These are phyloP conservation scores for Corydoras maculifer DNA, from an alignment of 2,113 vertebrate species.

Conservation along the genomic window DNA sequence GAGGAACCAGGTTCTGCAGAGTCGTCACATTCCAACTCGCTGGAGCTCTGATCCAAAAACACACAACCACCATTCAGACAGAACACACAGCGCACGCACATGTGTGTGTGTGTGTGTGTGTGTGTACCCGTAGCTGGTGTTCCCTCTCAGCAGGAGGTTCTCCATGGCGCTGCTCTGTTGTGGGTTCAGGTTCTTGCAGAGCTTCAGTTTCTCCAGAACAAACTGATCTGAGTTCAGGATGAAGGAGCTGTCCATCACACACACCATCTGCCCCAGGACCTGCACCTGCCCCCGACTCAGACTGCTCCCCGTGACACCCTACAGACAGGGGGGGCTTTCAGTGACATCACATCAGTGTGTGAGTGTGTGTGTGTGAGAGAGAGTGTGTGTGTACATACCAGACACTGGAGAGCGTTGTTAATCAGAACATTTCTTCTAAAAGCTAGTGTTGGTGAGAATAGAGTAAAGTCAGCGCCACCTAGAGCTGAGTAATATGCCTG, in stretches of 20 bases:
- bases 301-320: conserved; percentile 54
- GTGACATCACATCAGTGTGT: neutral
- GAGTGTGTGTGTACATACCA: conserved; percentile 51
- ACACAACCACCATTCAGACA: neutral
- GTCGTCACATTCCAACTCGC: conserved; percentile 53
- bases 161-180: conserved; percentile 48
- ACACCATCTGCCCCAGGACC: conserved; percentile 66
- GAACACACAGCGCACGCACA: neutral
- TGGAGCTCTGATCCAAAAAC: conserved; percentile 47
- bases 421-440: conserved; percentile 50
- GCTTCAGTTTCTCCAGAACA: conserved; percentile 59
- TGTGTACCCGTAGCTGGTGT: conserved; percentile 54
- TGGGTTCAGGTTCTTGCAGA: conserved; percentile 41
- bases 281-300: conserved; percentile 46
- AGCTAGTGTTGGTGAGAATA: conserved; percentile 55
- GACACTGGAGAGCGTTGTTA: conserved; percentile 51
- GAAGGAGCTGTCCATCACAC: conserved; percentile 48
- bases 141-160: conserved; percentile 45
- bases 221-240: conserved; percentile 54
- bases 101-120: neutral
- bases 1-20: conserved; percentile 44
- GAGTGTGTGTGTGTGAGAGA: neutral
- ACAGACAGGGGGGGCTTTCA: neutral
- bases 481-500: conserved; percentile 58
- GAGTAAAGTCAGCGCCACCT: conserved; percentile 52